These are phyloP conservation scores for Halcyon malimbica DNA, from an alignment of 2,113 vertebrate species.

Conservation along the genomic window DNA sequence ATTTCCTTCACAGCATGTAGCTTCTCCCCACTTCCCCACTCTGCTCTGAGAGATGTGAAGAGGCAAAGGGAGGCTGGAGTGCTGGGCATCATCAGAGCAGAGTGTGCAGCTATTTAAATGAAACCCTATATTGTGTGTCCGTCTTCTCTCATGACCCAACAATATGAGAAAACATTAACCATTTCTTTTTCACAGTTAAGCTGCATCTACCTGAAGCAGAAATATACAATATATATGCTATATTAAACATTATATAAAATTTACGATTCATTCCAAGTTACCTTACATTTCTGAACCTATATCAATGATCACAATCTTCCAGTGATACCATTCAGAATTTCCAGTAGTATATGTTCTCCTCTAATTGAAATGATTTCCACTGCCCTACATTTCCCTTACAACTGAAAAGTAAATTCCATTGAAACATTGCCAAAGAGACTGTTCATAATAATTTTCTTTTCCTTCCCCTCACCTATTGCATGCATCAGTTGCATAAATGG, in stretches of 20 bases:
- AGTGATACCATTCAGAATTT: slow-evolving; percentile 17
- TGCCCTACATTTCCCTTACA: slow-evolving; percentile 45
- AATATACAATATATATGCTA: background rate
- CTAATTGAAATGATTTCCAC: slow-evolving; percentile 52
- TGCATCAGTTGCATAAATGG: slow-evolving; percentile 53
- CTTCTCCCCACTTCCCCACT: background rate
- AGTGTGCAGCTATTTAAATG: background rate
- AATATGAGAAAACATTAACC: background rate
- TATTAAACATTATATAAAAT: background rate
- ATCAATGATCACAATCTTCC: background rate
- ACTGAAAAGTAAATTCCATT: slow-evolving; percentile 53
- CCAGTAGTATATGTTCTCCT: slow-evolving; percentile 12
- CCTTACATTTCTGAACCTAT: background rate
- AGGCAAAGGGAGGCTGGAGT: background rate
- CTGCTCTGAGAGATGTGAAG: background rate
- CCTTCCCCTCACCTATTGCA: slow-evolving; percentile 38
- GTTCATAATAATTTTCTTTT: slow-evolving; percentile 60
- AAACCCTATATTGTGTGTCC: background rate
- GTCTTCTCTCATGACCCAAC: background rate
- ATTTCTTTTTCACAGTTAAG: background rate
- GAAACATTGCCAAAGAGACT: slow-evolving; percentile 53
- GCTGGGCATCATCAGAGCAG: fast-evolving
- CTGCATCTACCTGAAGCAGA: background rate
- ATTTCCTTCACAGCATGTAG: background rate
- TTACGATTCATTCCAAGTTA: slow-evolving; percentile 11